phyloP scores from a whole-genome alignment of 2,888 invertebrate genomes.

The Trichacis sp. region DNA sequence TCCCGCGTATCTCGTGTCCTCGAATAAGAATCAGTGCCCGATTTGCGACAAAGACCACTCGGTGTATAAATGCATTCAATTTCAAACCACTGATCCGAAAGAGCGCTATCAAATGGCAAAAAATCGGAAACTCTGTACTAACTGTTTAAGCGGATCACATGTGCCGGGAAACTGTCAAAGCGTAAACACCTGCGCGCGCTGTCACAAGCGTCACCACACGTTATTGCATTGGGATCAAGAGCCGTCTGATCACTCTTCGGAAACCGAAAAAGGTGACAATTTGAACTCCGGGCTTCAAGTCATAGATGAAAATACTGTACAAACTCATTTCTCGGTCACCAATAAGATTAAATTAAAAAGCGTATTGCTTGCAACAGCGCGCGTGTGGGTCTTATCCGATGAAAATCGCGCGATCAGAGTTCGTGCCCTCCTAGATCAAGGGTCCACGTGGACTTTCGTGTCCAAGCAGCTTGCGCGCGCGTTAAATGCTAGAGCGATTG shows the following conservation, averaged over 20 bases:
- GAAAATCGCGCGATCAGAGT: background rate
- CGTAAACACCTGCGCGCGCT: conserved; percentile 1
- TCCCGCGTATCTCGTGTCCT: too few relatives aligned
- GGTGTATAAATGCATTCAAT: too few relatives aligned
- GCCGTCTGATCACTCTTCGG: background rate
- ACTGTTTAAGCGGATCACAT: background rate
- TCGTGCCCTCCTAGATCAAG: conserved; percentile 12
- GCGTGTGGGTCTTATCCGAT: conserved; percentile 4
- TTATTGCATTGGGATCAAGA: conserved; percentile 14
- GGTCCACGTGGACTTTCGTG: conserved; percentile 10
- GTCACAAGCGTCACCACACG: conserved; percentile 13
- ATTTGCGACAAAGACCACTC: too few relatives aligned
- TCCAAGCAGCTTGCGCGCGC: background rate
- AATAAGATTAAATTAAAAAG: background rate
- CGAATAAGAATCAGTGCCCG: too few relatives aligned
- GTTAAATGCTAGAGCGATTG: background rate
- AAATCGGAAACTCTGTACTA: conserved; percentile 4
- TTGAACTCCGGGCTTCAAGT: background rate
- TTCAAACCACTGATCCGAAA: too few relatives aligned
- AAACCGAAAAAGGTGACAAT: background rate
- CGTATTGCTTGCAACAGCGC: conserved; percentile 10
- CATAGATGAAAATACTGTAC: background rate
- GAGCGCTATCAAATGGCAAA: conserved; percentile 3
- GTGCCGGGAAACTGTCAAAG: background rate
- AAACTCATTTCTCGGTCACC: background rate